These are phyloP conservation scores for Drosophila mercatorum DNA, from an alignment of 2,888 invertebrate species.

Conservation along the genomic window DNA sequence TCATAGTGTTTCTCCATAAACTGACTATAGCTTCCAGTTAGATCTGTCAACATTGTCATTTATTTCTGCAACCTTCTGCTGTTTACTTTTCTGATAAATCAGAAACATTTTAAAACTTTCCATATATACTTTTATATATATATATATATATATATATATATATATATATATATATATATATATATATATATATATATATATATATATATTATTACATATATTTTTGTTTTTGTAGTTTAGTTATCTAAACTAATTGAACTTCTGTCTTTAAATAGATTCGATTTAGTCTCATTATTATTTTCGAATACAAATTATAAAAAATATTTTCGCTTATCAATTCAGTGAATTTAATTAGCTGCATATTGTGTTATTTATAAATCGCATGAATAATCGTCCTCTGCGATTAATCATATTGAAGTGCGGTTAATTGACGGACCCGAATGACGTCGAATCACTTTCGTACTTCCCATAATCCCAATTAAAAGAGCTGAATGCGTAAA, in stretches of 20 bases:
- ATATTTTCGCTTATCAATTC: background rate
- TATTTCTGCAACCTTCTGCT: no score
- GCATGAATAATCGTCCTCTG: background rate
- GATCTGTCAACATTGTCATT: no score
- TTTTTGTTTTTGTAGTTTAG: background rate
- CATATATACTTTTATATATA: no score
- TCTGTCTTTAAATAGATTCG: background rate
- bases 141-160: no score
- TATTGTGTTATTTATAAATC: constrained; percentile 5
- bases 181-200: no score
- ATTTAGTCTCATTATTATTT: background rate
- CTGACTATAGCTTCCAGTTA: no score
- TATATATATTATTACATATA: no score
- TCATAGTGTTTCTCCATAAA: no score
- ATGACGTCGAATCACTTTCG: background rate
- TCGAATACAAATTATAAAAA: background rate
- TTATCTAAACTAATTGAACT: background rate
- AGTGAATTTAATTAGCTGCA: background rate
- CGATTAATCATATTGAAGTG: background rate
- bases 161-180: no score
- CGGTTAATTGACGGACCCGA: background rate
- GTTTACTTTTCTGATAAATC: no score
- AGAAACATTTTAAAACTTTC: no score
- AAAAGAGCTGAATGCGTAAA: no score
- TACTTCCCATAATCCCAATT: background rate